These are phyloP conservation scores for Lethenteron camtschaticum DNA, from an alignment of 2,113 vertebrate species.

Conservation along the genomic window DNA sequence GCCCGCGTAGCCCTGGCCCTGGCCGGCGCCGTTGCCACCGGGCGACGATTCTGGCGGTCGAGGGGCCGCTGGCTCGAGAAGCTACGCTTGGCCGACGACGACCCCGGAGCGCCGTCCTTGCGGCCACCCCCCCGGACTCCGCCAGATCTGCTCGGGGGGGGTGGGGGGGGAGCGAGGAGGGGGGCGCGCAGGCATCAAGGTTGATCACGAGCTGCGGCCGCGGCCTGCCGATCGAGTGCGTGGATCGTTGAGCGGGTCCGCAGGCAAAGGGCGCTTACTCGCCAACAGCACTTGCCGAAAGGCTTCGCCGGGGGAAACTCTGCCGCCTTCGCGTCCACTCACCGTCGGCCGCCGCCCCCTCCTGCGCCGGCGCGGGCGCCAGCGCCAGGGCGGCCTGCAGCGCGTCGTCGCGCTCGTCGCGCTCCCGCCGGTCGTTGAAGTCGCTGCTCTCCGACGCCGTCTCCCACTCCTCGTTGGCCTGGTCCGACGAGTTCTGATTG, in stretches of 20 bases:
- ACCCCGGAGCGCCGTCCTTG: conserved; percentile 25
- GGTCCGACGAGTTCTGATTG: conserved; percentile 63
- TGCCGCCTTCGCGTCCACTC: too few relatives aligned
- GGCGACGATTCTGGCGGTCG: conserved; percentile 58
- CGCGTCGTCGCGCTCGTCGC: conserved; percentile 21
- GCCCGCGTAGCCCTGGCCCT: conserved; percentile 20
- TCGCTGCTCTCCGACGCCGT: conserved; percentile 74
- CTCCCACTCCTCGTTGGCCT: conserved; percentile 83
- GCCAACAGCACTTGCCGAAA: too few relatives aligned
- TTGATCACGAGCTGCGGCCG: too few relatives aligned
- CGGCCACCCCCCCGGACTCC: conserved; percentile 19
- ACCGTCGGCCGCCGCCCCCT: too few relatives aligned
- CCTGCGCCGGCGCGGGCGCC: too few relatives aligned
- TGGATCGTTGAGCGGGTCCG: too few relatives aligned
- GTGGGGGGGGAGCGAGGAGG: conserved; percentile 28
- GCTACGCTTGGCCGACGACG: conserved; percentile 39
- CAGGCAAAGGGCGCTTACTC: too few relatives aligned
- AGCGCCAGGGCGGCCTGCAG: too few relatives aligned
- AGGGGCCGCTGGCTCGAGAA: conserved; percentile 72
- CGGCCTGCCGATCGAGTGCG: too few relatives aligned
- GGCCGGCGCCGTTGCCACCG: conserved; percentile 28
- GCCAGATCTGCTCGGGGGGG: conserved; percentile 17
- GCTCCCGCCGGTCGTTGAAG: conserved; percentile 59
- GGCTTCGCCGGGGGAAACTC: too few relatives aligned
- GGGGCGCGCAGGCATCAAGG: conserved; percentile 14